Percentiles rank a stretch among this genome's conserved stretches.
Evolutionary conservation across 1,140 invertebrate genomes (phyloP).

Genomic region (Lepidurus apus): DNA sequence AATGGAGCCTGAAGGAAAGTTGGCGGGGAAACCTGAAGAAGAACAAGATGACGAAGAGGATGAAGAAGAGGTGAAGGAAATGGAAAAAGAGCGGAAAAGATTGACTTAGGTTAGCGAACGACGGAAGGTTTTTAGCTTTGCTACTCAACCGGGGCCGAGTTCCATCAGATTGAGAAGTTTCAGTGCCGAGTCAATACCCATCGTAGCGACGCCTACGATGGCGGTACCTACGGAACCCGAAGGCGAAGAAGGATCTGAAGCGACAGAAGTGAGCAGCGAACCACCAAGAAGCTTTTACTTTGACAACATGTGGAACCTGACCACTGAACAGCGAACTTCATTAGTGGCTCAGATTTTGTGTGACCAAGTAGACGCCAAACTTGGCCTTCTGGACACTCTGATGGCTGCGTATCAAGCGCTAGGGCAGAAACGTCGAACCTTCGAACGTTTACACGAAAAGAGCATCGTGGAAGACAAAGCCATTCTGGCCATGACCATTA

Average conservation of each 20-base stretch:
- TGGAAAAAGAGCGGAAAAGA: constrained; percentile 24
- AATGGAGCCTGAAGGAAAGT: too few species aligned
- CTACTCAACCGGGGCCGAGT: not conserved
- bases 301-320: constrained; percentile 16
- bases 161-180: not conserved
- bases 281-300: not conserved
- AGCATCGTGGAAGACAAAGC: constrained; percentile 25
- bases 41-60: constrained; percentile 19
- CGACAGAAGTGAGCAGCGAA: not conserved
- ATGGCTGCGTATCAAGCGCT: constrained; percentile 27
- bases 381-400: not conserved
- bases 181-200: not conserved
- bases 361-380: constrained; percentile 28
- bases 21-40: not conserved
- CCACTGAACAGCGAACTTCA: not conserved
- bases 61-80: not conserved
- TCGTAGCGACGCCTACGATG: too few species aligned
- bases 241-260: not conserved
- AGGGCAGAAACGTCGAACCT: constrained; percentile 22
- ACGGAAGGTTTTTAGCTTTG: not conserved
- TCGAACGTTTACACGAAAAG: constrained; percentile 27
- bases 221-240: not conserved
- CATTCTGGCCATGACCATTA: constrained; percentile 50
- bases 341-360: not conserved
- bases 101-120: not conserved